These are phyloP conservation scores for Forbesichthys papilliferus DNA, from an alignment of 2,113 vertebrate species.

Conservation along the genomic window DNA sequence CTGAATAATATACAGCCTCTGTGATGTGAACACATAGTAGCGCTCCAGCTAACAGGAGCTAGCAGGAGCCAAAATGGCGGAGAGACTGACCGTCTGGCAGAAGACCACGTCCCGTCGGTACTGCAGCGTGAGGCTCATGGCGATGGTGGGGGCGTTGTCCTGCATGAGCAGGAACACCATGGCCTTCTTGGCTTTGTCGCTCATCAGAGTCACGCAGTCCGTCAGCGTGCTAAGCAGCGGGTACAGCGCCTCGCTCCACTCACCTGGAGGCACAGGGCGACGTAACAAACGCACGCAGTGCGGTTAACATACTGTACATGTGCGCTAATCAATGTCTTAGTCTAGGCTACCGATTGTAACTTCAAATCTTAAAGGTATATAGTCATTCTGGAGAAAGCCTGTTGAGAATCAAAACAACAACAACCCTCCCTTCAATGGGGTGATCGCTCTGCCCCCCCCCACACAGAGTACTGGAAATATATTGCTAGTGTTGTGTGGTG, in stretches of 20 bases:
- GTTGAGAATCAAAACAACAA: too few species aligned
- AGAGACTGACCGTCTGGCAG: constrained; percentile 90
- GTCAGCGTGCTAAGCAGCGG: constrained; percentile 92
- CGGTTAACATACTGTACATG: not conserved
- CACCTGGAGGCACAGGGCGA: constrained; percentile 73
- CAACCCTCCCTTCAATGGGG: too few species aligned
- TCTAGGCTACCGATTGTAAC: too few species aligned
- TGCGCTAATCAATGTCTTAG: too few species aligned
- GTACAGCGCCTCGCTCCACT: constrained; percentile 96
- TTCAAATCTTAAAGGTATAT: too few species aligned
- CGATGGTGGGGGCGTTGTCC: constrained; percentile 93
- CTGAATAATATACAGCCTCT: too few species aligned
- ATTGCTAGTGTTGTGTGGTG: too few species aligned
- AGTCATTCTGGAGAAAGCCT: too few species aligned
- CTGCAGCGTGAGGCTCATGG: constrained; percentile 89
- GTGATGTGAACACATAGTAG: too few species aligned
- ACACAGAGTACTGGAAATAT: too few species aligned
- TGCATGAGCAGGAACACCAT: constrained; percentile 99
- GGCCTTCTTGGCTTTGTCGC: constrained; percentile 96
- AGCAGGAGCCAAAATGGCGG: not conserved
- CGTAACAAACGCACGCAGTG: not conserved
- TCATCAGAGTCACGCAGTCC: constrained; percentile 95
- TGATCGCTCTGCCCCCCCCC: too few species aligned
- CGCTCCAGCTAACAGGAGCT: not conserved
- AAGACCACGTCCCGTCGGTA: constrained; percentile 98